phyloP scores from a whole-genome alignment of 2,113 vertebrate genomes.

The Oryzias melastigma region DNA sequence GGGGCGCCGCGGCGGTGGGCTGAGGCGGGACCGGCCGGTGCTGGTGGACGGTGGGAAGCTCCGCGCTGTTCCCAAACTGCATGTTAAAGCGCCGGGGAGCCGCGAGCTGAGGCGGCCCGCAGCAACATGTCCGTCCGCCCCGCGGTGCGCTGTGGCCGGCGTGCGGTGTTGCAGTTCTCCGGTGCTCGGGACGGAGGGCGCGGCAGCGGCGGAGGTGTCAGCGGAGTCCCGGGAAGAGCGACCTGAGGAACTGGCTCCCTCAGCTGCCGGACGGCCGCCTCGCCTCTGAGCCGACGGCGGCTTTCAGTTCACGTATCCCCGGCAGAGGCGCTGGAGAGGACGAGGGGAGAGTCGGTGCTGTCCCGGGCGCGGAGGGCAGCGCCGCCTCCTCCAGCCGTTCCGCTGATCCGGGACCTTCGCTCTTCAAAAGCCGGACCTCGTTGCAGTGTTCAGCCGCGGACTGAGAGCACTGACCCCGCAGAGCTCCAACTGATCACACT shows the following conservation, averaged over 20 bases:
- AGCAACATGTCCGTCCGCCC: conserved; percentile 42
- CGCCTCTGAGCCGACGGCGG: conserved; percentile 48
- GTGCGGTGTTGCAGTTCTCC: conserved; percentile 38
- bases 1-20: not conserved
- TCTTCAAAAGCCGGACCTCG: conserved; percentile 23
- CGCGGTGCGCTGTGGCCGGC: conserved; percentile 47
- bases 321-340: conserved; percentile 17
- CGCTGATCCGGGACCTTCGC: conserved; percentile 34
- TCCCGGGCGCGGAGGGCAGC: conserved; percentile 45
- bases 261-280: conserved; percentile 34
- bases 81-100: conserved; percentile 38
- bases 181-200: conserved; percentile 39
- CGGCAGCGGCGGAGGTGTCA: conserved; percentile 20
- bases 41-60: conserved; percentile 33
- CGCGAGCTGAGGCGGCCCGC: conserved; percentile 24
- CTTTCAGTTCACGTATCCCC: conserved; percentile 60
- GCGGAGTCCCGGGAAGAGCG: conserved; percentile 31
- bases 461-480: conserved; percentile 40
- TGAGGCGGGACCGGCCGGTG: not conserved
- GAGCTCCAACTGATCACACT: conserved; percentile 30
- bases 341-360: conserved; percentile 31
- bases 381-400: conserved; percentile 39
- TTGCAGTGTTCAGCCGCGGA: conserved; percentile 12
- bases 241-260: conserved; percentile 27
- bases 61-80: conserved; percentile 43